Evolutionary conservation across 2,113 vertebrate genomes (phyloP), one percentile per base, ranked within the genome.

Genomic region (Corythornis madagascariensis): DNA sequence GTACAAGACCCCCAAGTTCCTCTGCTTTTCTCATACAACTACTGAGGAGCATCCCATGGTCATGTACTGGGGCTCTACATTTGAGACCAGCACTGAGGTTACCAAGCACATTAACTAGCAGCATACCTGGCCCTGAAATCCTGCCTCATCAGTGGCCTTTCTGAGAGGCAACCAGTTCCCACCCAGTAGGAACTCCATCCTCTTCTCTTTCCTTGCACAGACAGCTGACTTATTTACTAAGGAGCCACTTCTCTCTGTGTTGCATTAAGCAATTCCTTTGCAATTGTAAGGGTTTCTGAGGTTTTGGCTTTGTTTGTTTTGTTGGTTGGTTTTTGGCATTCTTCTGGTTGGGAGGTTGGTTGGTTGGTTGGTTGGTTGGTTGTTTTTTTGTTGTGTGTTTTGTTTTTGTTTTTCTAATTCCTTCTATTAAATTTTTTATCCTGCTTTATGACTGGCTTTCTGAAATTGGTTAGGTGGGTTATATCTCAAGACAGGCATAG

Each of bases 1-100:
- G 17, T 7, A 10, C 1, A 3, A 47, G 13, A 33, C 4, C 43
- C 50, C 10, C 17, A 52, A 25, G n/a, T 4, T 5, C 4, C 18
- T 13, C 24, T 22, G 55, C 28, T 48, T 66, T 79, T 76, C 64
- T 22, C 55, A 47, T 7, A 13, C 13, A 42, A 1, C 16, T 17
- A 13, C 33, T 22, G 16, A 70, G 38, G 2, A 73, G 19, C 15
- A 61, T 43, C n/a, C 18, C 10, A 7, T 6, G 13, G 22, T 9
- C 33, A 28, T 28, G 24, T 22, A 20, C 3, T 11, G 16, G 22
- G 19, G 6, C 33, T 75, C 19, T 70, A 70, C 13, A 14, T 0
- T 3, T 35, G 26, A 33, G 11, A 11, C 8, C 47, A 59, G 40
- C 40, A 13, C 28, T 42, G 38, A 16, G 10, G 1, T 35, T 59